These are phyloP conservation scores for Teleiodes luculella DNA, from an alignment of 2,888 invertebrate genomes.

Conservation along the genomic window DNA sequence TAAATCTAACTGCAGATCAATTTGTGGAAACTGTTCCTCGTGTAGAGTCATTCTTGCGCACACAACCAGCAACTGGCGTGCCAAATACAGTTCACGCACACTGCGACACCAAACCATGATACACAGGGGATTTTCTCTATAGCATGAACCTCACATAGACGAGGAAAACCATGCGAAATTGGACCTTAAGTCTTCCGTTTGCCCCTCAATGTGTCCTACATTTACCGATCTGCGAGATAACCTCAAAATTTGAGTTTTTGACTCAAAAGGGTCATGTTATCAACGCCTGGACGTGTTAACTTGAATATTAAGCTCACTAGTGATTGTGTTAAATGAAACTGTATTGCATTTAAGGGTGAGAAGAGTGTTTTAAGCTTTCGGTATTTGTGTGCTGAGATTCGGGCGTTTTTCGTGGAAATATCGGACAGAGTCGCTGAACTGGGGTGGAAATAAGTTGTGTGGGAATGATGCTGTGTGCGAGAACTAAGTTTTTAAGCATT, in stretches of 20 bases:
- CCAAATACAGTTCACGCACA: constrained; percentile 39
- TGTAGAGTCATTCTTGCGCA: constrained; percentile 40
- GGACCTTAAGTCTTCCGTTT: constrained; percentile 48
- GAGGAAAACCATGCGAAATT: constrained; percentile 43
- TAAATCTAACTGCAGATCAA: neutral
- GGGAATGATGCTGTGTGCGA: constrained; percentile 28
- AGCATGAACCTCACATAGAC: constrained; percentile 47
- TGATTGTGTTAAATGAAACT: constrained; percentile 22
- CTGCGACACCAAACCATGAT: constrained; percentile 25
- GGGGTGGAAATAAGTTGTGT: constrained; percentile 19
- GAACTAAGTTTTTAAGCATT: constrained; percentile 21
- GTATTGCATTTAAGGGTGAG: constrained; percentile 5
- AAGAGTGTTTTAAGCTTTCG: constrained; percentile 14
- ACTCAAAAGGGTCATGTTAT: constrained; percentile 43
- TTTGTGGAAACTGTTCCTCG: constrained; percentile 29
- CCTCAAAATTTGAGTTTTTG: constrained; percentile 67
- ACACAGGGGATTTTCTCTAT: constrained; percentile 39
- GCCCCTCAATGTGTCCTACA: constrained; percentile 63
- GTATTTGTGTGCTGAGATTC: constrained; percentile 29
- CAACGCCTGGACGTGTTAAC: constrained; percentile 26
- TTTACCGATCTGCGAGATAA: constrained; percentile 67
- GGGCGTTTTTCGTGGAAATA: constrained; percentile 32
- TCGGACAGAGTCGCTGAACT: constrained; percentile 24
- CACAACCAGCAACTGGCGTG: constrained; percentile 32
- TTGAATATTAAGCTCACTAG: constrained; percentile 30